Evolutionary conservation across 2,113 vertebrate species (phyloP).

Genomic region (Anser cygnoides): DNA sequence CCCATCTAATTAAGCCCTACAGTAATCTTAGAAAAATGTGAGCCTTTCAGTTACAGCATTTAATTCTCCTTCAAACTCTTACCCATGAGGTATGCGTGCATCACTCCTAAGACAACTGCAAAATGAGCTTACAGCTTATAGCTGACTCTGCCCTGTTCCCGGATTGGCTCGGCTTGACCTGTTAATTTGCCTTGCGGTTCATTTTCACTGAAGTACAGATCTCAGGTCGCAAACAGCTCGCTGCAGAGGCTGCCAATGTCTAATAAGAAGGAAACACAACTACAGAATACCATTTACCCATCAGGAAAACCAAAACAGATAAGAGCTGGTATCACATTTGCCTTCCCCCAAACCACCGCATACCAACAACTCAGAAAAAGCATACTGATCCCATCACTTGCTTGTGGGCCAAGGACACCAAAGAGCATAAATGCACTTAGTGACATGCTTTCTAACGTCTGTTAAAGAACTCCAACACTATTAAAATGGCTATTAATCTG

Average conservation of each 20-base stretch:
- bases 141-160: neutral
- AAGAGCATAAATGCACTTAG: neutral
- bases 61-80: neutral
- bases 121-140: neutral
- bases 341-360: neutral
- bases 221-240: neutral
- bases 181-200: neutral
- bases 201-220: neutral
- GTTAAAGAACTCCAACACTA: neutral
- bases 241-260: neutral
- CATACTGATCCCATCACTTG: neutral
- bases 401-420: neutral
- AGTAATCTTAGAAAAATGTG: neutral
- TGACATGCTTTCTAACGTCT: neutral
- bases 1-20: neutral
- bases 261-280: neutral
- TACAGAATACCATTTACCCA: neutral
- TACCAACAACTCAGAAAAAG: neutral
- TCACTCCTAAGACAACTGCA: neutral
- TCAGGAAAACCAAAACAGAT: neutral
- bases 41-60: neutral
- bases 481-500: neutral
- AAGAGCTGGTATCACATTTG: accelerated
- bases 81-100: neutral
- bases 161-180: neutral